Base-by-base conservation (phyloP, 35 echinoderm and acorn worm genomes). In the Eucidaris tribuloides region DNA sequence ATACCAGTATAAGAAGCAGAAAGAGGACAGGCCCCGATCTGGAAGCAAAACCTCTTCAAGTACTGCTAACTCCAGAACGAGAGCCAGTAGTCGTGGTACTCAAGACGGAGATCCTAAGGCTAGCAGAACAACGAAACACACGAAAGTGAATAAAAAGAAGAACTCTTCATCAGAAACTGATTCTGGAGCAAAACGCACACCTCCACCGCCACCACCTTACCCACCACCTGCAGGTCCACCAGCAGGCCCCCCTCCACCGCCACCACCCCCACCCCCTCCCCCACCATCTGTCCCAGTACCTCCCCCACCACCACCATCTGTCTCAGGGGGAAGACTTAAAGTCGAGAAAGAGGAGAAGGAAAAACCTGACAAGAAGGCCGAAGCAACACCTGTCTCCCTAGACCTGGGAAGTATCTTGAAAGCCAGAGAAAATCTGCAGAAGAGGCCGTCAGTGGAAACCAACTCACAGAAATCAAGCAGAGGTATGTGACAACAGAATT, bases 201-300 rank as follows among this genome's bases (percentile, higher is more conserved):
- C 76, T 50, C 60, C 58, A 18, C 76, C 76, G 20, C 85, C 85
- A 9, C 76, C 85, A 2, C 18, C 76, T 45, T 18, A 15, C 27
- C 41, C 85, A 5, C 85, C 85, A 39, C 76, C 77, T 3, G 55
- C 45, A 23, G 76, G 58, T 18, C 59, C n/a, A n/a, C n/a, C n/a
- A n/a, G n/a, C n/a, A n/a, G n/a, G n/a, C n/a, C n/a, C 57, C 6
- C 77, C 85, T 15, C 85, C 66, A 50, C 83, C 83, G 1, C 82
- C 82, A 0, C 65, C 65, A 35, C 42, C 72, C 0, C 85, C 85
- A 31, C 54, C 72, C 33, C 84, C 84, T 15, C 84, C 84, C 1
- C 36, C 52, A n/a, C 43, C 18, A 29, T 37, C 57, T 7, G 24
- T 42, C 14, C 55, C 58, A 1, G 56, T 58, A 32, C 40, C 74